Evolutionary conservation across 1,140 invertebrate genomes (phyloP).

Genomic region (Drosophila chauvacae): DNA sequence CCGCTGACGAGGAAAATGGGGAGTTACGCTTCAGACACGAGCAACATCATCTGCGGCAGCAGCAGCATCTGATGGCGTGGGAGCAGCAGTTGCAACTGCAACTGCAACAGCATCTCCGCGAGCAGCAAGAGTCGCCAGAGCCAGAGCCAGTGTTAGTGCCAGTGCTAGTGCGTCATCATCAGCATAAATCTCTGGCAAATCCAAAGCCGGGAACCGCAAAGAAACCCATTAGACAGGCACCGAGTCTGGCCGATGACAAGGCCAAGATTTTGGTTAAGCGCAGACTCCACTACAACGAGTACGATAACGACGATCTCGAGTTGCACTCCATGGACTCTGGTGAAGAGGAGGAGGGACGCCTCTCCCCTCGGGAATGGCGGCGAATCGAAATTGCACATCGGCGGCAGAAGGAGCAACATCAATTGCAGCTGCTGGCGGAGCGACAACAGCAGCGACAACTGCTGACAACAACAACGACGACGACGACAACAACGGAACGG

Average conservation of each 20-base stretch:
- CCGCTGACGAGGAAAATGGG: slow-evolving; percentile 2
- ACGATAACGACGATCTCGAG: slow-evolving; percentile 49
- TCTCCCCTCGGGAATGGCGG: slow-evolving; percentile 35
- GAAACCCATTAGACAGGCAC: slow-evolving; percentile 38
- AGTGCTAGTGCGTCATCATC: slow-evolving; percentile 53
- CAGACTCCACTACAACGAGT: slow-evolving; percentile 34
- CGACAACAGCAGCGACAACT: slow-evolving; percentile 33
- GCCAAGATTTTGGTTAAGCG: slow-evolving; percentile 38
- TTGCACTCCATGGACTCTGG: slow-evolving; percentile 19
- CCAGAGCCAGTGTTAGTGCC: not conserved
- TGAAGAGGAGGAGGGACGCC: not conserved
- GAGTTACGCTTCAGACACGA: slow-evolving; percentile 38
- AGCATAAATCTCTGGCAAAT: slow-evolving; percentile 62
- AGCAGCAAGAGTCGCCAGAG: slow-evolving; percentile 17
- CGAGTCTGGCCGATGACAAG: slow-evolving; percentile 32
- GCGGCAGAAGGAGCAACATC: slow-evolving; percentile 48
- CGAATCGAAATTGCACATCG: slow-evolving; percentile 44
- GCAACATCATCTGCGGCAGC: slow-evolving; percentile 57
- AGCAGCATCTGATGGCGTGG: slow-evolving; percentile 54
- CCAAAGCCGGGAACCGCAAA: slow-evolving; percentile 17
- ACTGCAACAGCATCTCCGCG: slow-evolving; percentile 28
- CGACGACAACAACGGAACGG: slow-evolving; percentile 16
- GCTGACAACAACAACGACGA: slow-evolving; percentile 25
- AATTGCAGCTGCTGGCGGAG: slow-evolving; percentile 36
- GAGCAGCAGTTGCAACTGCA: slow-evolving; percentile 35